Evolutionary conservation across 2,888 invertebrate genomes (phyloP), one percentile per base, ranked within the genome.

Genomic region (Eumacrocentrus americanus): DNA sequence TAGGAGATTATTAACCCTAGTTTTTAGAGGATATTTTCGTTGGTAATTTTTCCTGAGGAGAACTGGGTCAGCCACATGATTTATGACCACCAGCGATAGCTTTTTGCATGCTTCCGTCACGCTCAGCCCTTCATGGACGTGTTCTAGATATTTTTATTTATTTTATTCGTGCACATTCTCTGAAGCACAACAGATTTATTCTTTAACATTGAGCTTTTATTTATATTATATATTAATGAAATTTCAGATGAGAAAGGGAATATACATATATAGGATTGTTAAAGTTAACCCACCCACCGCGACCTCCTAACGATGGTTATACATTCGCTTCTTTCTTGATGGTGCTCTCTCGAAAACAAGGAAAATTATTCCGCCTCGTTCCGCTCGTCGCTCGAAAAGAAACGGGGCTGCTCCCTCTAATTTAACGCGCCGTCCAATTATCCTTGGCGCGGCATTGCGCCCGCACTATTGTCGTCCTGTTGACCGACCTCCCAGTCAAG

Each of bases 341-440:
- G 2, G n/a, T 61, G 48, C 40, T 50, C 70, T 68, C 68, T 71
- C 70, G 69, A 72, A 72, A 73, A 75, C 75, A 73, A 74, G 75
- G 70, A 67, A 71, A 73, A 74, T 73, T 70, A 74, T 74, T 73
- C 64, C 69, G 72, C 66, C 72, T 73, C 71, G 71, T 74, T 73
- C 71, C 70, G 68, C 67, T 70, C 61, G 68, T 61, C 66, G 65
- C 69, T 34, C 58, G 35, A 53, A 9, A 58, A 58, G 52, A 52
- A 58, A 44, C 44, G 42, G 46, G 63, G 64, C 64, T 70, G 67
- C 67, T 73, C 73, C 76, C 75, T 77, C 74, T 77, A 77, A 76
- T 77, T 74, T 77, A 67, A 73, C 70, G 71, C 71, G 73, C 74
- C 75, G 74, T 77, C 76, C 72, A 77, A 76, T 77, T 75, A 77